Percentiles rank a stretch among this genome's conserved stretches.
Conservation (phyloP, 2,113 vertebrate species). For the Sturnira hondurensis region DNA sequence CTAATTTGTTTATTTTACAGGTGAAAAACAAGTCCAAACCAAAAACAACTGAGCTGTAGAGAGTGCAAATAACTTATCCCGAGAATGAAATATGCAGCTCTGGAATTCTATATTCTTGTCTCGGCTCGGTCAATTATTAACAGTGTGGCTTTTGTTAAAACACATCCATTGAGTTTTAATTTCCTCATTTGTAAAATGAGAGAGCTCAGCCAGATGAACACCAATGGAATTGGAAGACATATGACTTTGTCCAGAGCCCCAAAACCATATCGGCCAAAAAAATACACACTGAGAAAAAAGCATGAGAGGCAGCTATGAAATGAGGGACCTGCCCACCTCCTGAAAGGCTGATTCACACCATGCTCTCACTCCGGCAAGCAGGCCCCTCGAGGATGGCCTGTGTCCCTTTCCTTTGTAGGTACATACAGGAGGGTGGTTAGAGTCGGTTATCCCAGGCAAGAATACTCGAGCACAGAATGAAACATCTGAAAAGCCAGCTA, state of each 20-base stretch:
- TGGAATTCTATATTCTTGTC: background rate
- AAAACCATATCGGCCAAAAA: background rate
- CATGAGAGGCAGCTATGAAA: background rate
- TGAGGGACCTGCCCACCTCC: background rate
- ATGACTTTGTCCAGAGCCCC: background rate
- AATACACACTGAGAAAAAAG: background rate
- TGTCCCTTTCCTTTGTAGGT: background rate
- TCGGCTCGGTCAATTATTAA: background rate
- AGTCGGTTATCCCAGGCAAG: background rate
- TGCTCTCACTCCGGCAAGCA: background rate
- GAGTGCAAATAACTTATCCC: background rate
- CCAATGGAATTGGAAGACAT: background rate
- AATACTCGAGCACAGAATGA: background rate
- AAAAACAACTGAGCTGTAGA: background rate
- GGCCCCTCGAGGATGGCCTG: background rate
- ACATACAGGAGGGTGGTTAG: too few species aligned
- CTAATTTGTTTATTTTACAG: background rate
- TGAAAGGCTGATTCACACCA: fast-evolving
- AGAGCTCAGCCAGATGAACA: background rate
- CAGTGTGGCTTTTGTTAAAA: background rate
- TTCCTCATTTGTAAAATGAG: background rate
- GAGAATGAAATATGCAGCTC: background rate
- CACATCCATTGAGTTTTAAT: background rate
- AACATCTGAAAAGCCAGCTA: background rate
- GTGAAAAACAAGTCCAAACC: background rate